Evolutionary conservation across 2,888 invertebrate genomes (phyloP), one percentile per base, ranked within the genome.

Genomic region (Physocephala rufipes): DNA sequence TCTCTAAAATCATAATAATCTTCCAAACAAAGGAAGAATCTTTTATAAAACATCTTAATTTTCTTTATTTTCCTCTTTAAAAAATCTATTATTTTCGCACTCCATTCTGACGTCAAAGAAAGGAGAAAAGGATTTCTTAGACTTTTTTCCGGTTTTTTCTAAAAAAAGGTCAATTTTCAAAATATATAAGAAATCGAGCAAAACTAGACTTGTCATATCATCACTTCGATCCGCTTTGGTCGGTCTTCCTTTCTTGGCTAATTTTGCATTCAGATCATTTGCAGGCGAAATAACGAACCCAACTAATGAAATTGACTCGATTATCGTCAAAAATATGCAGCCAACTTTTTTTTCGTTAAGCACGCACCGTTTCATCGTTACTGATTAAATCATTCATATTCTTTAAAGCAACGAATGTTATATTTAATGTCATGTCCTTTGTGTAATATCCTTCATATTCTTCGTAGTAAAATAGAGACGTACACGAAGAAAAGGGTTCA

Each of bases 161-260:
- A 13, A 26, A n/a, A n/a, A n/a, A n/a, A 55, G 26, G 21, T 58
- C 58, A 58, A 58, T 58, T 58, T 58, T 26, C 58, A 28, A 26
- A 28, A 15, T 3, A 28, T 58, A 58, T 28, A 3, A 58, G 28
- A 53, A 21, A 53, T 53, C n/a, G 1, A 4, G 21, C 19, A 53
- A 53, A 53, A 26, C 58, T n/a, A n/a, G 58, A 58, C 26, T 24
- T 13, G 58, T 36, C 36, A 36, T 7, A 36, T 36, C 28, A 28
- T 26, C 26, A 26, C 21, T 26, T 15, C 26, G 13, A 15, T 15
- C 28, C 26, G 58, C 21, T 26, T 15, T 55, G 4, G 55, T 7
- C 24, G 51, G 19, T 15, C 58, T 28, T 24, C 58, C 0, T 15
- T 58, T 16, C 26, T 58, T 28, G 24, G 58, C 58, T 58, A 24